Conservation (phyloP, 2,113 vertebrate genomes). For the Anas platyrhynchos region DNA sequence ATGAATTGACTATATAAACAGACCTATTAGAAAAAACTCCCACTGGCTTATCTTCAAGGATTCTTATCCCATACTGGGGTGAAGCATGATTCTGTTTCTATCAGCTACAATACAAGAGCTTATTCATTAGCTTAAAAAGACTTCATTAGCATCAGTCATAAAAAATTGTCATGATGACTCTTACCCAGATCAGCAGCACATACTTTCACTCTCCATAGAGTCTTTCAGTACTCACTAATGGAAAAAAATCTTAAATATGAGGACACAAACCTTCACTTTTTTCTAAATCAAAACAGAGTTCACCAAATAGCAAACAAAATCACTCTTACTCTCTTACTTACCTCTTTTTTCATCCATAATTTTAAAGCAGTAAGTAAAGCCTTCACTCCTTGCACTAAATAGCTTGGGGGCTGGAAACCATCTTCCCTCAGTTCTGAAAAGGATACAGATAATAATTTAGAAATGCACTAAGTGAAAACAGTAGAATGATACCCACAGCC, state of each 20-base stretch:
- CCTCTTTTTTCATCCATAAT: conserved; percentile 97
- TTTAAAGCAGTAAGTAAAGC: conserved; percentile 93
- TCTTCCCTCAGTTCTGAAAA: conserved; percentile 91
- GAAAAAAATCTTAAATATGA: neutral
- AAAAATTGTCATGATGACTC: neutral
- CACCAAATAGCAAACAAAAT: neutral
- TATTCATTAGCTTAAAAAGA: neutral
- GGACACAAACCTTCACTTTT: neutral
- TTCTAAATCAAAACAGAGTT: neutral
- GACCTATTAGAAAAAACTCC: neutral
- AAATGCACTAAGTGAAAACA: neutral
- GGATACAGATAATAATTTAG: neutral
- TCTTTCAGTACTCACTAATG: neutral
- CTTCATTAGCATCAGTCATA: neutral
- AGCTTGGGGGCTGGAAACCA: conserved; percentile 88
- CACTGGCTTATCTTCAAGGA: neutral
- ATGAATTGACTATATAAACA: neutral
- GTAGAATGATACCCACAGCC: neutral
- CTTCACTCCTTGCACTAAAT: conserved; percentile 94
- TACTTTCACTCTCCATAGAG: neutral
- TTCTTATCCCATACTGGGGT: neutral
- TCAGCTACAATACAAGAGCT: neutral
- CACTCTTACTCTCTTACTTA: conserved; percentile 72
- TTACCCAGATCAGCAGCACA: neutral
- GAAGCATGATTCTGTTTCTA: neutral